Evolutionary conservation across 2,113 vertebrate genomes (phyloP).

Genomic region (Callaeas wilsoni): DNA sequence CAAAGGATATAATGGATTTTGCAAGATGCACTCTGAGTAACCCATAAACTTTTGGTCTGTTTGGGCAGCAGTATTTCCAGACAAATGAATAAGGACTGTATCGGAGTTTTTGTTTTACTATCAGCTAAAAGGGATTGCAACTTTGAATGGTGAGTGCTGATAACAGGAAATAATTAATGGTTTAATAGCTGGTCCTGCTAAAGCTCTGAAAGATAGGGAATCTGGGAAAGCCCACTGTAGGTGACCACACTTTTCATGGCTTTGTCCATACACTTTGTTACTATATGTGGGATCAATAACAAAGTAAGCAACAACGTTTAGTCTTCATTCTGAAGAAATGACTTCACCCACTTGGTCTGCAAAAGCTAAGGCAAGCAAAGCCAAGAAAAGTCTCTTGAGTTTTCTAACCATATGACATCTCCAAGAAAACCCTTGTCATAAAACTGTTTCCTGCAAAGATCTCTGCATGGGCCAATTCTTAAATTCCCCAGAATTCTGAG

Average conservation of each 20-base stretch:
- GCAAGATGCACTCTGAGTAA: neutral
- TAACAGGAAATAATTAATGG: neutral
- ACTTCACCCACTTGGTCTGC: neutral
- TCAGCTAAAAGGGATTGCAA: neutral
- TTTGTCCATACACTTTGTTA: neutral
- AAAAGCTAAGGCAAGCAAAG: neutral
- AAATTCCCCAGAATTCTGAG: neutral
- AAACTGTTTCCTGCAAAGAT: neutral
- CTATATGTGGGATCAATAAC: neutral
- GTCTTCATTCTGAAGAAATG: neutral
- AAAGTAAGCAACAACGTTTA: neutral
- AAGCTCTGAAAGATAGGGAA: neutral
- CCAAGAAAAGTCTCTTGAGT: neutral
- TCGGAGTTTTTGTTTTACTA: neutral
- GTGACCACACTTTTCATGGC: neutral
- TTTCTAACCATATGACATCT: neutral
- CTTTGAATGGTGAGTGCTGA: neutral
- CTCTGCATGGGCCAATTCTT: neutral
- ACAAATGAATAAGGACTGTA: neutral
- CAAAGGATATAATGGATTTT: neutral
- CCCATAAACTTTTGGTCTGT: neutral
- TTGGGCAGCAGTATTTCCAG: neutral
- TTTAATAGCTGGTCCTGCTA: neutral
- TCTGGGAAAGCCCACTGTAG: neutral
- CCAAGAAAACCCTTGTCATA: neutral